Percentiles rank a stretch among this genome's conserved stretches.
Conservation (phyloP, 2,113 vertebrate genomes). For the Tonatia bakeri region DNA sequence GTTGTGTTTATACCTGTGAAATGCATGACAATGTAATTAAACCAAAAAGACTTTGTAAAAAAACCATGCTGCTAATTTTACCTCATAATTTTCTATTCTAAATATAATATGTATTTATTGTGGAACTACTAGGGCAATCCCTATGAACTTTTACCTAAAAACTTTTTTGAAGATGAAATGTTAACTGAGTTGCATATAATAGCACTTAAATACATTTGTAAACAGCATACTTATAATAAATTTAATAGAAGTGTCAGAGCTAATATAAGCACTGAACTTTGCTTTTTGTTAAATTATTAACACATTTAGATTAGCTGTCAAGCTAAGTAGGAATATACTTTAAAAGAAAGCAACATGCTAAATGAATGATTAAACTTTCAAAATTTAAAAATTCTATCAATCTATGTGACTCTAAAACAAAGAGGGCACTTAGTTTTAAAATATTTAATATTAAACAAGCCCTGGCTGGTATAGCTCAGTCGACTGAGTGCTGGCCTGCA, state of each 20-base stretch:
- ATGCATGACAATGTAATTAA: not conserved
- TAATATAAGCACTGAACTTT: not conserved
- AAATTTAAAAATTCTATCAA: not conserved
- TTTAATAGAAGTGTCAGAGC: not conserved
- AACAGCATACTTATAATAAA: not conserved
- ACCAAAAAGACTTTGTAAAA: not conserved
- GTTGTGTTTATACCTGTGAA: not conserved
- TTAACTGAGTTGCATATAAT: not conserved
- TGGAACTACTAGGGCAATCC: not conserved
- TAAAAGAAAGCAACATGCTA: conserved; percentile 22
- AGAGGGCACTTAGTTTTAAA: not conserved
- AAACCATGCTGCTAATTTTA: conserved; percentile 13
- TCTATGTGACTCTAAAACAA: not conserved
- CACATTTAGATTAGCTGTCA: conserved; percentile 23
- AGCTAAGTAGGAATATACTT: not conserved
- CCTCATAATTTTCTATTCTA: conserved; percentile 25
- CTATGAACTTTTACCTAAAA: not conserved
- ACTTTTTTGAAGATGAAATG: not conserved
- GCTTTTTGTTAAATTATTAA: conserved; percentile 3
- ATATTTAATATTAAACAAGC: not conserved
- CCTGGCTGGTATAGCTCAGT: too few species aligned
- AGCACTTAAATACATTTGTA: conserved; percentile 1
- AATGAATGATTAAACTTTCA: not conserved
- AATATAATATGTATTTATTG: conserved; percentile 29
- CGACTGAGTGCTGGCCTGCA: too few species aligned